These are phyloP conservation scores for Timandra comae DNA, from an alignment of 2,888 invertebrate species.

Conservation along the genomic window DNA sequence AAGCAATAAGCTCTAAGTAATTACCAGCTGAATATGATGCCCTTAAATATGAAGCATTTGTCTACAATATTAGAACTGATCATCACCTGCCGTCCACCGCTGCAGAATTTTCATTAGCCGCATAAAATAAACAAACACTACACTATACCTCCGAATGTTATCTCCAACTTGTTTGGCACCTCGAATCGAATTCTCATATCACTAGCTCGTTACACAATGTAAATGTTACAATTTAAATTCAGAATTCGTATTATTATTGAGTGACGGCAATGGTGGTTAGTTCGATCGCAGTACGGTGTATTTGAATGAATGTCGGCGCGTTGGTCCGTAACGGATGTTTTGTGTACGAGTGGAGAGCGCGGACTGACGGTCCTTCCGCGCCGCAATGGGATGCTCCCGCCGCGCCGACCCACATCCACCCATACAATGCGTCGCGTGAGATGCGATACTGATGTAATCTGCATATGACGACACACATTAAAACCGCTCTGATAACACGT, in stretches of 20 bases:
- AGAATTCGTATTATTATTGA: too few species aligned
- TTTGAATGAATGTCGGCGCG: slow-evolving; percentile 27
- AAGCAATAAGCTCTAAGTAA: too few species aligned
- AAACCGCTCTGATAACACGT: slow-evolving; percentile 43
- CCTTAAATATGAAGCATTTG: too few species aligned
- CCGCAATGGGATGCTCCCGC: slow-evolving; percentile 70
- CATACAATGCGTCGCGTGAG: slow-evolving; percentile 40
- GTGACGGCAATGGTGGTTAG: too few species aligned
- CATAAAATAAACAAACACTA: slow-evolving; percentile 36
- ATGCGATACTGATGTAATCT: slow-evolving; percentile 57
- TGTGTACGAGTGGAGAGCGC: slow-evolving; percentile 51
- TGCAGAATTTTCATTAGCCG: slow-evolving; percentile 9
- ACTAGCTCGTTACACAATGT: slow-evolving; percentile 41
- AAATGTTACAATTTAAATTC: too few species aligned
- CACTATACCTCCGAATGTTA: slow-evolving; percentile 58
- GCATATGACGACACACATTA: slow-evolving; percentile 58
- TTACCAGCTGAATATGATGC: too few species aligned
- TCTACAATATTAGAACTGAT: too few species aligned
- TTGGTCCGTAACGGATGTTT: slow-evolving; percentile 55
- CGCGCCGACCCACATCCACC: slow-evolving; percentile 63
- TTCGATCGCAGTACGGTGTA: too few species aligned
- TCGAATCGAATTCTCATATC: slow-evolving; percentile 72
- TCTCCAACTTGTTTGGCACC: slow-evolving; percentile 74
- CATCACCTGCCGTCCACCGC: slow-evolving; percentile 17
- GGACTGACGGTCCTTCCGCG: slow-evolving; percentile 62